Evolutionary conservation across 1,140 invertebrate genomes (phyloP), one percentile per base, ranked within the genome.

Genomic region (Trichoplusia ni): DNA sequence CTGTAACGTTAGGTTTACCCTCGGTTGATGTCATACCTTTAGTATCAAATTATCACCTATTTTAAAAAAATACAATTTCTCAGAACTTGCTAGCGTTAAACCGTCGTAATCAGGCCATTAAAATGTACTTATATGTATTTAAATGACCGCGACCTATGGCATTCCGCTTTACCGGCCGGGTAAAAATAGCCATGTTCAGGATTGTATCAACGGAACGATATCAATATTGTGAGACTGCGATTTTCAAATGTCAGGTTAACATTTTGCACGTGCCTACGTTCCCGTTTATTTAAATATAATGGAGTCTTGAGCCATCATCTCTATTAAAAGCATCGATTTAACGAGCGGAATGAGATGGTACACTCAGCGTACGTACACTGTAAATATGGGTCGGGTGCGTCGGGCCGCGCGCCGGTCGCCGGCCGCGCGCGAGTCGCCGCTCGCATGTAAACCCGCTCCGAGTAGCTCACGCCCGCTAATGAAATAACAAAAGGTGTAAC

Each of bases 281-380:
- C 64, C 64, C 64, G 64, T 66, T 66, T 66, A 66, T 66, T 66
- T 66, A 66, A 60, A 67, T 67, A 68, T 69, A 74, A 75, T 71
- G 71, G 63, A 75, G 67, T 79, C 75, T 80, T 74, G 73, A 80
- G 69, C 69, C 71, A 82, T 85, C 81, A 82, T 81, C 69, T 84
- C 78, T 86, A 83, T 86, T 84, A 84, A 83, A 83, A 83, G 79
- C 81, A 78, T 83, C 75, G 81, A 83, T 82, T 81, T 81, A 82
- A 82, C 82, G 75, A 82, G 78, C 74, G 75, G 75, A 82, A 82
- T 81, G 78, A 80, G 77, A 84, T 73, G 69, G 78, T 75, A 71
- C 72, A 75, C 67, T 72, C 65, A 49, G 67, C 42, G 56, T 58
- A 62, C 58, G 46, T 58, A 68, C 71, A 69, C 68, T 69, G 75